Conservation (phyloP, 2,888 invertebrate species). For the Cecidostiba fungosa region DNA sequence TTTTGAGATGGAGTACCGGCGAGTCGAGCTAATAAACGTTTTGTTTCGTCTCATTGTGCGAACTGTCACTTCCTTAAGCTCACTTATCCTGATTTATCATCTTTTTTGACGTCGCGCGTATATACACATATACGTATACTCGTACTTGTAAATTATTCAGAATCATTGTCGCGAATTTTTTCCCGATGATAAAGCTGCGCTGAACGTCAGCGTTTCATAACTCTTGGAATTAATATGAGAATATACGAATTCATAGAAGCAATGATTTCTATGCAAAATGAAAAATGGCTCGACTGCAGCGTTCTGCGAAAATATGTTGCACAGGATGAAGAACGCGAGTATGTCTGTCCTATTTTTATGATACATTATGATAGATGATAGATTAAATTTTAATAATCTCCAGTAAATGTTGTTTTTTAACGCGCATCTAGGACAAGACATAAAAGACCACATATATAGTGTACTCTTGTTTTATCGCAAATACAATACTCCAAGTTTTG, state of each 20-base stretch:
- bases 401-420: not conserved
- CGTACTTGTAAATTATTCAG: not conserved
- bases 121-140: too few relatives aligned
- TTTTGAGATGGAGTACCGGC: conserved; percentile 24
- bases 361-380: not conserved
- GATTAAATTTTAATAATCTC: not conserved
- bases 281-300: not conserved
- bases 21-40: conserved; percentile 7
- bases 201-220: conserved; percentile 8
- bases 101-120: not conserved
- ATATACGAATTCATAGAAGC: conserved; percentile 15
- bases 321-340: not conserved
- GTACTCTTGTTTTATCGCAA: not conserved
- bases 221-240: conserved; percentile 11
- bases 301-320: conserved; percentile 3
- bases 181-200: conserved; percentile 10
- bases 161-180: conserved; percentile 17
- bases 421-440: not conserved
- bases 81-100: conserved; percentile 30
- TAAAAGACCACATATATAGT: not conserved
- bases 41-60: not conserved
- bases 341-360: not conserved
- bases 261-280: conserved; percentile 8
- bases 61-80: conserved; percentile 39
- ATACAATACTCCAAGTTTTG: conserved; percentile 19